Evolutionary conservation across 1,140 invertebrate genomes (phyloP), one percentile per base, ranked within the genome.

Genomic region (Leptinotarsa texana): DNA sequence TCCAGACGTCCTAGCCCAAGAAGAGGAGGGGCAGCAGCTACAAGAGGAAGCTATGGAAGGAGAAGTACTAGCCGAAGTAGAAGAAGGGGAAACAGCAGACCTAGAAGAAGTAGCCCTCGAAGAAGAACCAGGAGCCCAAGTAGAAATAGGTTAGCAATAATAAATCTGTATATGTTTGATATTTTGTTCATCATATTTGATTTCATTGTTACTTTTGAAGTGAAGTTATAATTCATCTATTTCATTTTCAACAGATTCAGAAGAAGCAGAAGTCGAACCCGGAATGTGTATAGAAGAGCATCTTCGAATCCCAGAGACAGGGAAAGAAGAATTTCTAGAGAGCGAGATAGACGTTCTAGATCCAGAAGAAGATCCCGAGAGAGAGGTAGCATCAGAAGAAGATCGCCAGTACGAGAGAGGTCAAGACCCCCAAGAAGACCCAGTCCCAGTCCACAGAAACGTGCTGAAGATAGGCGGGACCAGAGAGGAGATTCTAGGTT

Each of bases 91-190:
- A 75, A 76, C 48, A 78, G 75, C 18, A 74, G 74, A 13, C 69
- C 72, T n/a, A 75, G 73, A 27, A 74, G 80, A n/a, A 79, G 63
- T n/a, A 80, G 80, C 33, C 75, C 80, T 15, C 76, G 80, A 18
- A 71, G 75, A 49, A 63, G 80, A 27, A 71, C 78, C 27, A 80
- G 86, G 78, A 85, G 87, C 27, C 70, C 57, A 24, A 89, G 88
- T 75, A 80, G 87, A 69, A 87, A 87, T 67, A 74, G 79, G 79
- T 81, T 22, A 75, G 78, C 70, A 42, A 61, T n/a, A 75, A 75
- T 48, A 73, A 42, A 57, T 13, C 17, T 17, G n/a, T 57, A 13
- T 49, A 24, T 51, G n/a, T 70, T 70, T 49, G 18, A 48, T 4
- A 27, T 22, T 8, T 48, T 69, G 3, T 5, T 17, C 5, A 62